A percentile compares a stretch with the other conserved stretches of the same genome.
phyloP scores from a whole-genome alignment of 1,140 invertebrate genomes.

The Diachasma alloeum region DNA sequence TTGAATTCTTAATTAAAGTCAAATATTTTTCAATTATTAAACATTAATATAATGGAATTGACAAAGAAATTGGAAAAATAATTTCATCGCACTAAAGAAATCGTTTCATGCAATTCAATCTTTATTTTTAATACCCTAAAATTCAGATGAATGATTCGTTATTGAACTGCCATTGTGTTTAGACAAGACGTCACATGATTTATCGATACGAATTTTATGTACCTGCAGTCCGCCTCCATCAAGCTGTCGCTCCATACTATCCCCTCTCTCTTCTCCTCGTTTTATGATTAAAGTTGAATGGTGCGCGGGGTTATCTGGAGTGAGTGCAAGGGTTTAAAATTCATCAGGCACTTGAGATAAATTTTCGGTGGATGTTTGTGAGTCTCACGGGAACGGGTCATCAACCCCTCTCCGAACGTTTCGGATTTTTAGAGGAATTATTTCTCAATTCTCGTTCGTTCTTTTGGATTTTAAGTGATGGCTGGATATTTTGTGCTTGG shows the following conservation, averaged over 20 bases:
- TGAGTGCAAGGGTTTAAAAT: background rate
- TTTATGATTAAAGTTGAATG: background rate
- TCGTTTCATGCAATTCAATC: background rate
- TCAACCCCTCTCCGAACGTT: background rate
- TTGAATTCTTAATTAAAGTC: too few species aligned
- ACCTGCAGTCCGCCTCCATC: conserved; percentile 31
- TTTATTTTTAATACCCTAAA: background rate
- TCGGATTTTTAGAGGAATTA: background rate
- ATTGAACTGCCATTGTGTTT: conserved; percentile 46
- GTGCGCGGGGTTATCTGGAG: background rate
- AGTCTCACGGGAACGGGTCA: background rate
- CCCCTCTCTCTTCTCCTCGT: background rate
- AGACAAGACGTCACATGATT: conserved; percentile 47
- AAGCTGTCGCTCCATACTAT: background rate
- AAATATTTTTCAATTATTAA: too few species aligned
- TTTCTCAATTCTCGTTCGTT: background rate
- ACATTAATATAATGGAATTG: too few species aligned
- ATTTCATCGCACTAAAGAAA: background rate
- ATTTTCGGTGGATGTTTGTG: background rate
- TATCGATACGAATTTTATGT: conserved; percentile 43
- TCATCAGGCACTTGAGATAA: background rate
- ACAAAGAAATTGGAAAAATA: background rate
- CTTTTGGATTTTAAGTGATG: background rate
- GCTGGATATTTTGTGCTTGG: background rate
- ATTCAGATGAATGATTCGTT: conserved; percentile 7